A percentile compares a stretch with the other conserved stretches of the same genome.
Conservation (phyloP, 2,113 vertebrate genomes). For the Clupea harengus region DNA sequence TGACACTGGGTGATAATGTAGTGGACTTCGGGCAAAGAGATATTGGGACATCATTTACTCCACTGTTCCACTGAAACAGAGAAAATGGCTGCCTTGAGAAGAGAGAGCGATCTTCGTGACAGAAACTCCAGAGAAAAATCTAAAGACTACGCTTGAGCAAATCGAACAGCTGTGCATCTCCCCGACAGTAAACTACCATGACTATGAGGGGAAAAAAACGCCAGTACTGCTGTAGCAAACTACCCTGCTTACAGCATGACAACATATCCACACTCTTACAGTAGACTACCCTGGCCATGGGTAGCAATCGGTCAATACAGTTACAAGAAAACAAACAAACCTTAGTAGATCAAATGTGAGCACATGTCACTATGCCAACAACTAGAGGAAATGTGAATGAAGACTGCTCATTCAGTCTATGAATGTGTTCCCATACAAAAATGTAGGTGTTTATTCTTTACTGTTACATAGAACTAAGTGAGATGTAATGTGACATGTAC, state of each 20-base stretch:
- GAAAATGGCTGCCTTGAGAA: not conserved
- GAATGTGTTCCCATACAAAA: too few relatives aligned
- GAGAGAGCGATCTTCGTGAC: not conserved
- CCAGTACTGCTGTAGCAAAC: not conserved
- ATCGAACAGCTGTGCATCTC: not conserved
- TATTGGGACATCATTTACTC: not conserved
- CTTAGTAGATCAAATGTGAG: not conserved
- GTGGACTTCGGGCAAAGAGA: not conserved
- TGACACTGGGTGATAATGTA: not conserved
- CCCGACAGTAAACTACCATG: not conserved
- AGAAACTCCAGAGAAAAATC: not conserved
- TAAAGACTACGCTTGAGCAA: not conserved
- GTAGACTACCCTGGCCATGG: not conserved
- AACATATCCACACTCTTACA: too few relatives aligned
- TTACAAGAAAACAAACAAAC: not conserved
- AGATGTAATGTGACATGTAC: not conserved
- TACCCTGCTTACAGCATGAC: not conserved
- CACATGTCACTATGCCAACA: not conserved
- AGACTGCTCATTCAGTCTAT: not conserved
- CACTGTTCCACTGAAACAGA: not conserved
- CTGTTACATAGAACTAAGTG: too few relatives aligned
- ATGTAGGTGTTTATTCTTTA: too few relatives aligned
- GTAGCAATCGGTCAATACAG: not conserved
- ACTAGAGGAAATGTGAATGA: not conserved
- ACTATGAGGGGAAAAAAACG: not conserved